Base-by-base conservation (phyloP, 2,888 invertebrate species). In the Noctua comes region DNA sequence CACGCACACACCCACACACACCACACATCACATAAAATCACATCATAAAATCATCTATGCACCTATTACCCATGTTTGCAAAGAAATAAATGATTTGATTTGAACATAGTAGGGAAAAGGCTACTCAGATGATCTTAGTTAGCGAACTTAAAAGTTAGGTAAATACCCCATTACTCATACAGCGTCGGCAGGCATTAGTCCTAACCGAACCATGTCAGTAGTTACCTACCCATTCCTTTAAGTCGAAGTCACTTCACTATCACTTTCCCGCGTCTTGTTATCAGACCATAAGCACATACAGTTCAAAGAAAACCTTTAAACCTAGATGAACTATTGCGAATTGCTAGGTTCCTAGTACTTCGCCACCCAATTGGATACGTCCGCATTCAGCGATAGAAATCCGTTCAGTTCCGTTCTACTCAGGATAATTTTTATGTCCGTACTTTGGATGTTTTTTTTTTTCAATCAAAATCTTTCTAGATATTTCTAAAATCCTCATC, bases 301-400 rank as follows among this genome's bases (percentile, higher is more conserved):
- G 79, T 88, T 86, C 80, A n/a, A 10, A 66, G 88, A 86, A 87
- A 81, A 80, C 70, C 81, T 86, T 48, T 88, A 86, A 88, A 87
- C 88, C 86, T 76, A 88, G 36, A 83, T 83, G 46, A 51, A 21
- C 43, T 36, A 24, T 71, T 82, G 64, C 64, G 69, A 70, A 84
- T n/a, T 76, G 46, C 51, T 21, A 31, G 16, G 62, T 86, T 78
- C 78, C 43, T 64, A 21, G 86, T 77, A 77, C 2, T 8, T 13
- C 11, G 40, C 18, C 4, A 65, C 27, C 64, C 27, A 65, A 81
- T 74, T 54, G 64, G 31, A 59, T n/a, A n/a, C 27, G 21, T 73
- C 70, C 64, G 57, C 74, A 31, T 84, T 74, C 3, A 59, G 24
- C 1, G 66, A 54, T 62, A 16, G 54, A 43, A 43, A 65, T 57